Evolutionary conservation across 2,797 vertebrate species (phyloP).

Genomic region (Threskiornis aethiopicus): DNA sequence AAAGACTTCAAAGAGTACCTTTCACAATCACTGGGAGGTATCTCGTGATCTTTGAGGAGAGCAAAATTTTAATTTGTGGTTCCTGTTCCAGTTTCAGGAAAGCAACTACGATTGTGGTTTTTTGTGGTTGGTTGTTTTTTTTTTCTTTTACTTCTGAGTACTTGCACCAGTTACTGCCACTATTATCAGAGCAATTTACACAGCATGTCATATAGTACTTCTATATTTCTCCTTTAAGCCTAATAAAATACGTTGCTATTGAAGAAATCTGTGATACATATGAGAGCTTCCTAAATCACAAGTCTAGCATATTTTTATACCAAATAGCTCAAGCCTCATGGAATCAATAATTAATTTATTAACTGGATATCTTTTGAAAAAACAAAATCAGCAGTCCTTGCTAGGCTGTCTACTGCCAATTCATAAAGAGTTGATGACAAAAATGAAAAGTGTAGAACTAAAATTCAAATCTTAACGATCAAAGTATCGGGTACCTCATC

Average conservation of each 20-base stretch:
- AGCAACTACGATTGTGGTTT: not conserved
- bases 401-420: slow-evolving; percentile 7
- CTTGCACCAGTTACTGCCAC: not conserved
- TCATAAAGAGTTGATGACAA: slow-evolving; percentile 41
- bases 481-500: slow-evolving; percentile 46
- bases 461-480: slow-evolving; percentile 37
- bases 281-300: slow-evolving; percentile 53
- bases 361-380: slow-evolving; percentile 41
- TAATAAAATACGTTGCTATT: not conserved
- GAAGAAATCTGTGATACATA: slow-evolving; percentile 23
- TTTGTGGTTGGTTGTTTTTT: not conserved
- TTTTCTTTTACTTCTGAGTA: not conserved
- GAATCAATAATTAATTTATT: slow-evolving; percentile 69
- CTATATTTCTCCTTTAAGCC: slow-evolving; percentile 33
- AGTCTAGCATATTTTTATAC: slow-evolving; percentile 25
- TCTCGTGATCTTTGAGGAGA: not conserved
- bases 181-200: not conserved
- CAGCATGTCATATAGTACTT: not conserved
- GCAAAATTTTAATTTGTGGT: not conserved
- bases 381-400: slow-evolving; percentile 48
- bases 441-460: slow-evolving; percentile 38
- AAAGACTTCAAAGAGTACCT: not conserved
- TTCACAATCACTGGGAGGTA: not conserved
- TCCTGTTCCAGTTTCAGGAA: not conserved
- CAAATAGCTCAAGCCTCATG: slow-evolving; percentile 7